These are phyloP conservation scores for Homarus gammarus DNA, from an alignment of 2,888 invertebrate genomes.

Conservation along the genomic window DNA sequence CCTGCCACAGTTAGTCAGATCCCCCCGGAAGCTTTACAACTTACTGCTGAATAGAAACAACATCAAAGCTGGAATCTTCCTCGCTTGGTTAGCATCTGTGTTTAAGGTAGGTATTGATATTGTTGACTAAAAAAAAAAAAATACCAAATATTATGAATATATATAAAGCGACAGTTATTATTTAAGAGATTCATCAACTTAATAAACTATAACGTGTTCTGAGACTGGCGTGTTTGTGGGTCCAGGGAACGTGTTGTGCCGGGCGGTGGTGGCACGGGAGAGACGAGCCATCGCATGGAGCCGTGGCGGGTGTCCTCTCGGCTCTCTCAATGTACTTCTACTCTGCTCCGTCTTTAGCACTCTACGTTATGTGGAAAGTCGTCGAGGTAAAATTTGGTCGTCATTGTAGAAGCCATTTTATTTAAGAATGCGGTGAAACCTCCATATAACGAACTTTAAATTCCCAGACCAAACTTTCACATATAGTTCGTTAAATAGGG, in stretches of 20 bases:
- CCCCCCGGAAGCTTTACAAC: conserved; percentile 18
- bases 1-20: conserved; percentile 1
- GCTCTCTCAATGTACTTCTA: conserved; percentile 86
- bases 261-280: conserved; percentile 55
- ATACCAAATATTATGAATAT: too few species aligned
- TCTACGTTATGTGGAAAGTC: conserved; percentile 90
- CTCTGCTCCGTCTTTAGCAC: conserved; percentile 88
- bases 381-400: conserved; percentile 84
- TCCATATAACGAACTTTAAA: too few species aligned
- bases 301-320: conserved; percentile 85
- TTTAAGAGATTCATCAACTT: too few species aligned
- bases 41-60: conserved; percentile 34
- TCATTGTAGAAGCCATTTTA: too few species aligned
- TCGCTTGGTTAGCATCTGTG: conserved; percentile 50
- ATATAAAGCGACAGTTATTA: too few species aligned
- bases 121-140: background rate
- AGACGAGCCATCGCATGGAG: conserved; percentile 50
- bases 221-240: too few species aligned
- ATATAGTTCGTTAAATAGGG: too few species aligned
- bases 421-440: too few species aligned
- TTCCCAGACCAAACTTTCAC: too few species aligned
- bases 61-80: conserved; percentile 49
- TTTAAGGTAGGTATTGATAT: conserved; percentile 59
- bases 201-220: too few species aligned
- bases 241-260: conserved; percentile 56